These are phyloP conservation scores for Cariama cristata DNA, from an alignment of 2,113 vertebrate genomes.

Conservation along the genomic window DNA sequence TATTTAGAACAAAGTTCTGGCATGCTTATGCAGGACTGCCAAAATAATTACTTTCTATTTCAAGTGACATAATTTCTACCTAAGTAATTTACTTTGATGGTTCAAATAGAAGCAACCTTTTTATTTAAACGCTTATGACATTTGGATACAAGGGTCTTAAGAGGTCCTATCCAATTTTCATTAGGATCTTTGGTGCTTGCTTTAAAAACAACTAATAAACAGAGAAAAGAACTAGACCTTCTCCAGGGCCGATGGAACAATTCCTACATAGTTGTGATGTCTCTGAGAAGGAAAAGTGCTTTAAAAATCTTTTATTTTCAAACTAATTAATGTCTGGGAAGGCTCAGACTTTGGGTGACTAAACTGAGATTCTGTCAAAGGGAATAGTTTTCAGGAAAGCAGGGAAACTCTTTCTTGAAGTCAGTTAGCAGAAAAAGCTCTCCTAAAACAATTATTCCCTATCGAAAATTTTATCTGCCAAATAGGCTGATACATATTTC, in stretches of 20 bases:
- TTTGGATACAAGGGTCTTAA: not conserved
- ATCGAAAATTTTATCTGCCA: not conserved
- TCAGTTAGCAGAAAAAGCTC: not conserved
- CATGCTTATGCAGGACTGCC: not conserved
- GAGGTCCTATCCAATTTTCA: not conserved
- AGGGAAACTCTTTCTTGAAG: not conserved
- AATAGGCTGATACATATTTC: not conserved
- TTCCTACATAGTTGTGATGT: not conserved
- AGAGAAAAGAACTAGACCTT: not conserved
- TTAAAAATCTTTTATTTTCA: not conserved
- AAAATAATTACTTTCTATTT: not conserved
- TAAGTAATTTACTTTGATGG: not conserved
- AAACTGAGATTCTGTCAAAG: not conserved
- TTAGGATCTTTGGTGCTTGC: not conserved
- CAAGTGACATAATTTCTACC: not conserved
- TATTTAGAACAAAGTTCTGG: not conserved
- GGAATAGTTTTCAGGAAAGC: not conserved
- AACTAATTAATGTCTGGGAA: not conserved
- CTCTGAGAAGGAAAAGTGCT: not conserved
- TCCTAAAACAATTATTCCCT: not conserved
- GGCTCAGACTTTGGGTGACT: not conserved
- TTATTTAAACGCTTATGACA: not conserved
- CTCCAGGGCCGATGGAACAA: not conserved
- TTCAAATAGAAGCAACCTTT: not conserved
- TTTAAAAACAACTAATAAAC: not conserved